Evolutionary conservation across 2,888 invertebrate genomes (phyloP), one percentile per base, ranked within the genome.

Genomic region (Acronicta alni): DNA sequence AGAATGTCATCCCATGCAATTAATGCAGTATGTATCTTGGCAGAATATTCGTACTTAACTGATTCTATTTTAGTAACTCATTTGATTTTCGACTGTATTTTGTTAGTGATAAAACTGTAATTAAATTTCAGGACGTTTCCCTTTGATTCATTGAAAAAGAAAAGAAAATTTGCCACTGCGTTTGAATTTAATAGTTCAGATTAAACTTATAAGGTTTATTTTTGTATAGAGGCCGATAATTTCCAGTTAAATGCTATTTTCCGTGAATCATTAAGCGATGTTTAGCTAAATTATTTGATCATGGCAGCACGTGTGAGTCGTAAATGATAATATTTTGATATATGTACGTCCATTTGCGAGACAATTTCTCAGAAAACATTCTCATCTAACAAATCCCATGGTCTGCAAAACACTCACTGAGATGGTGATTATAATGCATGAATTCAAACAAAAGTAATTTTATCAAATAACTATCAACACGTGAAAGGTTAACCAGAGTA

Each of bases 301-400:
- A 49, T 52, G 44, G 37, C 35, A 51, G 52, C 74, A 69, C 72
- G 74, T 75, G 74, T 57, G 48, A 17, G 57, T 35, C 23, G 18
- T 32, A 51, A 57, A 70, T 62, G 67, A 75, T 70, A 75, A 73
- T 75, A 75, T 75, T 75, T 70, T 73, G 73, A 62, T 56, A 32
- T 37, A 52, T 49, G 53, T 60, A 52, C 49, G 53, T 60, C 38
- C 68, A 51, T 61, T n/a, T 46, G 61, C 60, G 66, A 46, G 55
- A 59, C 39, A 18, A 18, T 68, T 73, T 68, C 64, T 45, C 46
- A 59, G 72, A 49, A 71, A 64, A 65, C 64, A 61, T 49, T 65
- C 46, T 18, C 58, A 54, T 64, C 26, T 51, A 58, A 54, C 39
- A 47, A 54, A 53, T 46, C 46, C 14, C 51, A 57, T 38, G 17